These are phyloP conservation scores for Alethe diademata DNA, from an alignment of 2,113 vertebrate species.

Conservation along the genomic window DNA sequence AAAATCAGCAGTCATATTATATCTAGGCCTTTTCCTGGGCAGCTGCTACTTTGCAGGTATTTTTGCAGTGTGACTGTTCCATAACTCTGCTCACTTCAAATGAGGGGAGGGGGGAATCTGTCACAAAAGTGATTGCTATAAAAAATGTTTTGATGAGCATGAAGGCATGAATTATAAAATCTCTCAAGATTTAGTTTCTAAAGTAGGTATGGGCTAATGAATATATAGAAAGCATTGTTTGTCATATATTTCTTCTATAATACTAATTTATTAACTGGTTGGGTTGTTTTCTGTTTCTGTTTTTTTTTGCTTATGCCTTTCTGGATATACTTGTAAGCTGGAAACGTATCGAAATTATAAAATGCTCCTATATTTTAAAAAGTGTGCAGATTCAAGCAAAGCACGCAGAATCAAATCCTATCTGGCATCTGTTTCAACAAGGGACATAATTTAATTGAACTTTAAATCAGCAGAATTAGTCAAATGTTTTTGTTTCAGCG, in stretches of 20 bases:
- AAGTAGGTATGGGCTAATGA: constrained; percentile 55
- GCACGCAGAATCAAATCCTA: background rate
- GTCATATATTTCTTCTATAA: constrained; percentile 27
- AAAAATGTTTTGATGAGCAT: constrained; percentile 61
- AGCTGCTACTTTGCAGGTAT: constrained; percentile 39
- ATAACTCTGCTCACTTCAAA: constrained; percentile 37
- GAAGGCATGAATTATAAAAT: constrained; percentile 57
- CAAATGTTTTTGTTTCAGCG: background rate
- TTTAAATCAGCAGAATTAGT: background rate
- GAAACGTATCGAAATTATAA: background rate
- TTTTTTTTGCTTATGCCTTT: background rate
- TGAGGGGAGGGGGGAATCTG: constrained; percentile 1
- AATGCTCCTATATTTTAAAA: constrained; percentile 9
- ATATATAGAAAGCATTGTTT: constrained; percentile 34
- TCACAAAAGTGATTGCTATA: constrained; percentile 57
- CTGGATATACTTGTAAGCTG: background rate
- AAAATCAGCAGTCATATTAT: constrained; percentile 65
- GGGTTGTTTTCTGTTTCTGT: background rate
- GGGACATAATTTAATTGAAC: background rate
- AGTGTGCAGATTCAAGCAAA: background rate
- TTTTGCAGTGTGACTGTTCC: background rate
- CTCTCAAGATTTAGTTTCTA: constrained; percentile 51
- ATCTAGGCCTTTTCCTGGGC: constrained; percentile 50
- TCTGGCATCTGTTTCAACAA: background rate
- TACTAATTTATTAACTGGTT: constrained; percentile 49